A percentile compares a stretch with the other conserved stretches of the same genome.
These are phyloP conservation scores for Mya arenaria DNA, from an alignment of 1,140 invertebrate species.

Conservation along the genomic window DNA sequence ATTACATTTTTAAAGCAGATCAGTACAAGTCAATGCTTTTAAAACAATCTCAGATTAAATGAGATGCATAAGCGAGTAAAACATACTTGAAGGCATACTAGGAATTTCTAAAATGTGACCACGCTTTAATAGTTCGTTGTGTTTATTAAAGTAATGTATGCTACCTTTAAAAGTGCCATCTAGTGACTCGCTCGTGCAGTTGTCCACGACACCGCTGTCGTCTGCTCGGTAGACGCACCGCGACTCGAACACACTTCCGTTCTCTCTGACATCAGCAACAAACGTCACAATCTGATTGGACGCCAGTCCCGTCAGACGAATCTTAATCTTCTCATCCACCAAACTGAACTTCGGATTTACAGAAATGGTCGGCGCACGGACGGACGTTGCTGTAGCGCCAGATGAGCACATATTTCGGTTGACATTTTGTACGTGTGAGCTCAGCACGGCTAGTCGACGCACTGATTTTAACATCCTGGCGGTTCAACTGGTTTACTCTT, in stretches of 20 bases:
- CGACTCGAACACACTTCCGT: slow-evolving; percentile 19
- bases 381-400: neutral
- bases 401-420: neutral
- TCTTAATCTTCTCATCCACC: slow-evolving; percentile 15
- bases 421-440: neutral
- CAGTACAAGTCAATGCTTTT: neutral
- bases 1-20: neutral
- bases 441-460: slow-evolving; percentile 1
- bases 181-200: neutral
- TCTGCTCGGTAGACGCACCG: slow-evolving; percentile 15
- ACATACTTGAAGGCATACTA: neutral
- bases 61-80: neutral
- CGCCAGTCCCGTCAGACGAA: slow-evolving; percentile 1
- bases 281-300: slow-evolving; percentile 14
- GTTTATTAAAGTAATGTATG: neutral
- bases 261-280: slow-evolving; percentile 5
- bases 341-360: slow-evolving; percentile 18
- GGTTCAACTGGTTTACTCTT: no score
- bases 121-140: neutral
- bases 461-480: neutral
- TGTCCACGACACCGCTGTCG: slow-evolving; percentile 2
- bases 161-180: slow-evolving; percentile 25
- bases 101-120: neutral
- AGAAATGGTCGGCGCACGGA: no score
- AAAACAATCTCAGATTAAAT: no score